These are phyloP conservation scores for Syngnathus scovelli DNA, from an alignment of 2,113 vertebrate species.

Conservation along the genomic window DNA sequence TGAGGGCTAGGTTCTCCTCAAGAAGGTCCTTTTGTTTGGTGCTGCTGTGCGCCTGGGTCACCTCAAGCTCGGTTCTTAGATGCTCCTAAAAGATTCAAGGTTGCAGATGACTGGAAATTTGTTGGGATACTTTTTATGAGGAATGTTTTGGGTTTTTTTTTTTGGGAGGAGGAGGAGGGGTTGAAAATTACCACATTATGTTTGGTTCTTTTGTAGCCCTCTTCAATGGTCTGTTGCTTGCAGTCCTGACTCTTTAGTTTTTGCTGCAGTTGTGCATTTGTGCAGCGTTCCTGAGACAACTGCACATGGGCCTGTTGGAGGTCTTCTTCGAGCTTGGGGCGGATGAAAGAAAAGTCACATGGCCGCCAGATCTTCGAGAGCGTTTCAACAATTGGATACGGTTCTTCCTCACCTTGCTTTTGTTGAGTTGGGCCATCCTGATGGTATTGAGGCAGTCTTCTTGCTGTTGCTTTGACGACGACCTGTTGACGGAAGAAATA, in stretches of 20 bases:
- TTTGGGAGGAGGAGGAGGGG: no score
- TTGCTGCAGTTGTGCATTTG: conserved; percentile 79
- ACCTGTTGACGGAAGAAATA: conserved; percentile 63
- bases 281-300: conserved; percentile 78
- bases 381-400: conserved; percentile 42
- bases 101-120: neutral
- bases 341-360: neutral
- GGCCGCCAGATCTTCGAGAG: neutral
- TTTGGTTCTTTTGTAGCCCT: conserved; percentile 70
- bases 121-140: neutral
- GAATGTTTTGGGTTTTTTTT: no score
- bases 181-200: conserved; percentile 71
- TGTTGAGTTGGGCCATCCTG: conserved; percentile 74
- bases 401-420: conserved; percentile 76
- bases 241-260: conserved; percentile 79
- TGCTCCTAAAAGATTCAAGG: conserved; percentile 78
- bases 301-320: conserved; percentile 76
- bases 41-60: conserved; percentile 59
- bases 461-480: conserved; percentile 83
- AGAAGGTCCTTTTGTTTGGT: conserved; percentile 76
- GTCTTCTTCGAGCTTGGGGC: conserved; percentile 80
- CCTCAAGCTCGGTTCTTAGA: conserved; percentile 75
- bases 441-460: conserved; percentile 77
- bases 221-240: conserved; percentile 81
- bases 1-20: conserved; percentile 79